Percentiles rank a stretch among this genome's conserved stretches.
Evolutionary conservation across 2,888 invertebrate genomes (phyloP).

Genomic region (Ellobium chinense): DNA sequence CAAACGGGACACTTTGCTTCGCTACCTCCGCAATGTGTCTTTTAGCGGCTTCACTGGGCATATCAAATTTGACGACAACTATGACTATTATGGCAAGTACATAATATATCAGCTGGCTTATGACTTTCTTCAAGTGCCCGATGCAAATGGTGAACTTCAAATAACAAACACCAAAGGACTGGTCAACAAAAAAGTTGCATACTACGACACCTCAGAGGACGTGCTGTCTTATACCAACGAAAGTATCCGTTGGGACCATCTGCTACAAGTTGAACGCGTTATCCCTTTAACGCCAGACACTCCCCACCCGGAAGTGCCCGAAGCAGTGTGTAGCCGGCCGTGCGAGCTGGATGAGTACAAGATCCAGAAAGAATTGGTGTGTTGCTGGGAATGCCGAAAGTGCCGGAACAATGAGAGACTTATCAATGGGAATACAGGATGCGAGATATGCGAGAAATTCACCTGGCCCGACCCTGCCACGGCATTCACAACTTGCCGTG

Average conservation of each 20-base stretch:
- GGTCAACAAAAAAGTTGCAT: background rate
- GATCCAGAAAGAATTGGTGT: constrained; percentile 49
- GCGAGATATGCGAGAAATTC: constrained; percentile 49
- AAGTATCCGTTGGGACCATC: constrained; percentile 17
- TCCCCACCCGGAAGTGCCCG: background rate
- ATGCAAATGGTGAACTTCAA: background rate
- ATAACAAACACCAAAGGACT: background rate
- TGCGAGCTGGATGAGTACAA: constrained; percentile 54
- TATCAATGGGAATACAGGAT: constrained; percentile 40
- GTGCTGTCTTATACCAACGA: background rate
- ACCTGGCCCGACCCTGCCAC: constrained; percentile 55
- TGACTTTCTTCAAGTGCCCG: background rate
- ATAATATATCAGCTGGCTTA: constrained; percentile 27
- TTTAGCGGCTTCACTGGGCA: constrained; percentile 31
- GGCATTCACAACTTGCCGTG: constrained; percentile 35
- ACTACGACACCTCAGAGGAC: background rate
- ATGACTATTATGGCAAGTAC: constrained; percentile 30
- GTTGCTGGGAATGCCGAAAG: constrained; percentile 58
- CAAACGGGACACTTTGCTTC: constrained; percentile 23
- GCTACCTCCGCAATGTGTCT: constrained; percentile 21
- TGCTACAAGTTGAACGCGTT: background rate
- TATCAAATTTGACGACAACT: constrained; percentile 27
- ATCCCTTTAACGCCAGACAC: background rate
- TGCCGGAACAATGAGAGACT: constrained; percentile 55
- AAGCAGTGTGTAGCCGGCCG: constrained; percentile 54